phyloP scores from a whole-genome alignment of 2,797 vertebrate species.

The Dicrostonyx torquatus region DNA sequence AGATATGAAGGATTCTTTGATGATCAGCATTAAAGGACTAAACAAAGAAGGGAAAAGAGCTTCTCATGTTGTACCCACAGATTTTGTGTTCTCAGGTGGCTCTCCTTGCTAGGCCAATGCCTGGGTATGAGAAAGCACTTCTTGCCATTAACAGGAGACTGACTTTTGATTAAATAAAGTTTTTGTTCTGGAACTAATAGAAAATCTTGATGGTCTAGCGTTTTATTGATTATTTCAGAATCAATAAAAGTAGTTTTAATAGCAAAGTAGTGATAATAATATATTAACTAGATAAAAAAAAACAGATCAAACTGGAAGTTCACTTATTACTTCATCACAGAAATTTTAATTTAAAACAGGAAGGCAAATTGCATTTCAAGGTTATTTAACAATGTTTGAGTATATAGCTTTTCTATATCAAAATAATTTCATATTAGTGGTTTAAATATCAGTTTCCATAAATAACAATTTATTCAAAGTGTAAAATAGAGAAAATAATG shows the following conservation, averaged over 20 bases:
- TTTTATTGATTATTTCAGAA: constrained; percentile 2
- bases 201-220: background rate
- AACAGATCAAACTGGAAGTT: background rate
- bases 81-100: background rate
- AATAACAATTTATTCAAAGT: background rate
- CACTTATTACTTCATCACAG: background rate
- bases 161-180: background rate
- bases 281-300: constrained; percentile 22
- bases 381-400: background rate
- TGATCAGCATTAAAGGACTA: background rate
- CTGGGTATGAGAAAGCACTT: background rate
- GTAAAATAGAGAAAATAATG: background rate
- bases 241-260: background rate
- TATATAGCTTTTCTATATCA: background rate
- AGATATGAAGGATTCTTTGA: constrained; percentile 28
- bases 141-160: background rate
- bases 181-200: constrained; percentile 33
- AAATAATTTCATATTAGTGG: background rate
- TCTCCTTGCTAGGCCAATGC: background rate
- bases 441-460: background rate
- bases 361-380: background rate
- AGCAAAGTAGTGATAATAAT: background rate
- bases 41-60: background rate
- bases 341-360: constrained; percentile 1
- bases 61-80: background rate